Base-by-base conservation (phyloP, 2,888 invertebrate species). In the Clepsis dumicolana region DNA sequence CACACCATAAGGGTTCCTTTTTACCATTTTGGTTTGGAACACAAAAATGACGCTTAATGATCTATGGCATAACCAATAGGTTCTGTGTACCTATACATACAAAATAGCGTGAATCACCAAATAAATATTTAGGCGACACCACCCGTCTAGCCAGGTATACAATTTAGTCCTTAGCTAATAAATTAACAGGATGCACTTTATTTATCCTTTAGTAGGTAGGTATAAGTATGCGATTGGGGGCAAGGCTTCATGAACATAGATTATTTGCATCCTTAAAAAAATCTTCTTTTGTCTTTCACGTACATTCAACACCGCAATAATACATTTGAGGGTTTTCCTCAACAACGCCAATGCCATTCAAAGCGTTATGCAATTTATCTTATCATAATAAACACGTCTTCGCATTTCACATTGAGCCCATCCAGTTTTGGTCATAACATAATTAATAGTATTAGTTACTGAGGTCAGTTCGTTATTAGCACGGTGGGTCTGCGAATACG, bases 391-490 rank as follows among this genome's bases (percentile, higher is more conserved):
- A 38, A 65, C 35, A 59, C 50, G 29, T 52, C 29, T 61, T 54
- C 32, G 16, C 18, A 44, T 54, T 50, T 50, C 32, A 38, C 59
- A 68, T 59, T 64, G 59, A 57, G 52, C 25, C 1, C 21, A 16
- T 48, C 64, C 59, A 59, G 24, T 25, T 68, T 59, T 59, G 52
- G 63, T 32, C 29, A 52, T 53, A 59, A 32, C 18, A 29, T 44
- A 48, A 44, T 61, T 57, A 52, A 63, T 52, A 63, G 35, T 38
- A 56, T 67, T 63, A 57, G 66, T 67, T 62, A 38, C 62, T 57
- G 64, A 67, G 67, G 56, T 63, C 63, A 63, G 27, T 24, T 35
- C 18, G 48, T 56, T 67, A 29, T 29, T 44, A 60, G 18, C 50
- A 44, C 52, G 10, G 16, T 7, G n/a, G 27, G 29, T 29, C 29